A percentile compares a stretch with the other conserved stretches of the same genome.
Evolutionary conservation across 2,888 invertebrate species (phyloP).

Genomic region (Agonopterix subpropinquella): DNA sequence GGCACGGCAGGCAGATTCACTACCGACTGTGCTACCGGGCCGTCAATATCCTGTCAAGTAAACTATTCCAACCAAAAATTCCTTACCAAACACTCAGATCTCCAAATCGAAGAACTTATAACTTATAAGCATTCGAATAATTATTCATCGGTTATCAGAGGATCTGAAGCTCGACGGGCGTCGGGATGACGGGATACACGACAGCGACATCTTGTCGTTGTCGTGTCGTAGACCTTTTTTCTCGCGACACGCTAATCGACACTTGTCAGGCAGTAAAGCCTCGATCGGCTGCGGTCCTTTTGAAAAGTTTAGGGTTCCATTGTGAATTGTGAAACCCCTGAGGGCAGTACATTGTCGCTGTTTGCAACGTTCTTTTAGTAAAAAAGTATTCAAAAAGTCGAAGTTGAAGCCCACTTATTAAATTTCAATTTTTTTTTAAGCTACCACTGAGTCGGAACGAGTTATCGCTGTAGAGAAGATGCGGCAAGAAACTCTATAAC

Average conservation of each 20-base stretch:
- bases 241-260: conserved; percentile 49
- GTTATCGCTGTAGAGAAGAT: no score
- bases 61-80: background rate
- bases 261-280: conserved; percentile 31
- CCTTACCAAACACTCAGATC: conserved; percentile 1
- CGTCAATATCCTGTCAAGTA: no score
- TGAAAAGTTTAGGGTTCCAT: background rate
- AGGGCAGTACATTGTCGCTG: no score
- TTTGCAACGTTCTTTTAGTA: no score
- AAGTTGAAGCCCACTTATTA: no score
- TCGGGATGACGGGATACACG: conserved; percentile 39
- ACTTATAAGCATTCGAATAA: conserved; percentile 36
- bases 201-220: conserved; percentile 53
- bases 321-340: no score
- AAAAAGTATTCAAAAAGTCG: no score
- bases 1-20: no score
- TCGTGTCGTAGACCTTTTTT: conserved; percentile 43
- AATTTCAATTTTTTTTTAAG: no score
- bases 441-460: no score
- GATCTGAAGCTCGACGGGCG: conserved; percentile 34
- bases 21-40: no score
- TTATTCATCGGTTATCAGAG: conserved; percentile 53
- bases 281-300: conserved; percentile 33
- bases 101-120: conserved; percentile 16
- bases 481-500: no score